phyloP scores from a whole-genome alignment of 2,113 vertebrate species.

The Megaceryle maxima region DNA sequence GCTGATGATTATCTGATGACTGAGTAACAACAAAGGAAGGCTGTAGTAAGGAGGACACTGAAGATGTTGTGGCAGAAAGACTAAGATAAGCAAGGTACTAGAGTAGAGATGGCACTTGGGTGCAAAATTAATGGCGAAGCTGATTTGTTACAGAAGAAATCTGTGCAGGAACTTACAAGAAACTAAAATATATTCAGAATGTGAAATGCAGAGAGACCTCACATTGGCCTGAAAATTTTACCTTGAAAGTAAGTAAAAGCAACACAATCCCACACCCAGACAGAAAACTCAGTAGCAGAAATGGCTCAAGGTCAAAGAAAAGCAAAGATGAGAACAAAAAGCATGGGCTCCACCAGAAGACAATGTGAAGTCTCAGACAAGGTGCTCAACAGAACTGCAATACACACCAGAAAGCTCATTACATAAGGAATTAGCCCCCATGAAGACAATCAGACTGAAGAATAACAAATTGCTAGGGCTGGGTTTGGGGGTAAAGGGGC shows the following conservation, averaged over 20 bases:
- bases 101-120: neutral
- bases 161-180: neutral
- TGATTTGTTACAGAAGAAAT: neutral
- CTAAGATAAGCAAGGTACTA: neutral
- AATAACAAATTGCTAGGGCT: neutral
- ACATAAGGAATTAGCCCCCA: neutral
- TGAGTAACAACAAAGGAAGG: neutral
- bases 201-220: neutral
- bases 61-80: neutral
- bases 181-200: neutral
- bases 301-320: neutral
- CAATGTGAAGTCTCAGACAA: neutral
- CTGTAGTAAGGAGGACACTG: neutral
- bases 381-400: neutral
- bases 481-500: neutral
- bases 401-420: neutral
- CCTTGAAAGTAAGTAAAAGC: neutral
- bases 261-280: neutral
- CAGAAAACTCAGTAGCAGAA: neutral
- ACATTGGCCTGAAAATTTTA: neutral
- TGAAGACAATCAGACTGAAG: neutral
- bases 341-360: neutral
- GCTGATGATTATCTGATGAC: neutral
- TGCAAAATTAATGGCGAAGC: neutral
- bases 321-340: neutral